Evolutionary conservation across 2,113 vertebrate genomes (phyloP).

Genomic region (Alexandromys fortis): DNA sequence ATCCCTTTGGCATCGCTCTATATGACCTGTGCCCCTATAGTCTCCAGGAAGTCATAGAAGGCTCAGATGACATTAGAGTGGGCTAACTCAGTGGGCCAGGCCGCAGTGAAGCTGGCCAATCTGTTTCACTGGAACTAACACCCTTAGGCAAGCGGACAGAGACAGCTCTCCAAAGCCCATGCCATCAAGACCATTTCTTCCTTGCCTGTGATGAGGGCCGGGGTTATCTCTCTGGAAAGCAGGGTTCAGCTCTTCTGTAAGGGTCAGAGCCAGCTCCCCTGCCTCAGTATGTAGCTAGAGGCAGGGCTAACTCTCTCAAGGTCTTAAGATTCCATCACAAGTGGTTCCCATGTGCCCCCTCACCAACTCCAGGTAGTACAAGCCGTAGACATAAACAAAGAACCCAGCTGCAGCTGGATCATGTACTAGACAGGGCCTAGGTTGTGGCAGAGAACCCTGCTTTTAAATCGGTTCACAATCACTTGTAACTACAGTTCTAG

Average conservation of each 20-base stretch:
- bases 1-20: neutral
- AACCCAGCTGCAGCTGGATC: neutral
- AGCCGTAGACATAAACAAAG: neutral
- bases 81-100: neutral
- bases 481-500: accelerated
- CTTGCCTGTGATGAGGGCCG: neutral
- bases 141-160: neutral
- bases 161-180: neutral
- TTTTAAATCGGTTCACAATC: neutral
- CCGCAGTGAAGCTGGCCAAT: neutral
- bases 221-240: neutral
- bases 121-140: neutral
- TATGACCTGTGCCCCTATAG: neutral
- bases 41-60: neutral
- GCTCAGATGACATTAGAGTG: neutral
- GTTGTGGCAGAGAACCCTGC: accelerated
- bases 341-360: neutral
- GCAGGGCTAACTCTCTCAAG: neutral
- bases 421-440: no score
- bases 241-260: neutral
- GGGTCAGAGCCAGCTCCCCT: neutral
- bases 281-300: neutral
- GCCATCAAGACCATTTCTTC: neutral
- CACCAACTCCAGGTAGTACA: neutral
- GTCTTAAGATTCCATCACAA: neutral